phyloP scores from a whole-genome alignment of 2,888 invertebrate genomes.

The Himalopsyche tibetana region DNA sequence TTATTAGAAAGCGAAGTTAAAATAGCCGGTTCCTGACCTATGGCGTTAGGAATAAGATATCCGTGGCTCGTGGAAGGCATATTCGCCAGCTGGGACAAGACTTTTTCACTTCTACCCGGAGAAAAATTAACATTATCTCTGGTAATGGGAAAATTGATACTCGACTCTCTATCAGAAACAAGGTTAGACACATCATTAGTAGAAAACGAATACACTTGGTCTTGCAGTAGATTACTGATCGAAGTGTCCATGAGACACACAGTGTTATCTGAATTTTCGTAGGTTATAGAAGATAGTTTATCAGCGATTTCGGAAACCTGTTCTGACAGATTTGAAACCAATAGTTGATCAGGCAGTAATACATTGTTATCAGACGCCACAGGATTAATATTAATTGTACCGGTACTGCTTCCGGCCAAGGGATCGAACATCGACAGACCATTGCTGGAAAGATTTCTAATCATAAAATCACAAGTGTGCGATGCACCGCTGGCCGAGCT shows the following conservation, averaged over 20 bases:
- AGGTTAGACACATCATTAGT: conserved; percentile 74
- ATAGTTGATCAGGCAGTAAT: conserved; percentile 73
- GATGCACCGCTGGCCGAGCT: conserved; percentile 45
- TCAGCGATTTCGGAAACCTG: conserved; percentile 76
- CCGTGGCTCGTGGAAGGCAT: conserved; percentile 81
- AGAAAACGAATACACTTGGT: conserved; percentile 73
- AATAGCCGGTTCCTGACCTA: conserved; percentile 78
- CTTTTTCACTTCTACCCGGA: conserved; percentile 71
- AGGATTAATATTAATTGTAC: conserved; percentile 59
- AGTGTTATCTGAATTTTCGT: conserved; percentile 66
- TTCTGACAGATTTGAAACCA: conserved; percentile 75
- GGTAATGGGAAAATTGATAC: conserved; percentile 68
- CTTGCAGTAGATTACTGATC: conserved; percentile 64
- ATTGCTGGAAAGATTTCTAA: conserved; percentile 74
- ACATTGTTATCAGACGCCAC: conserved; percentile 69
- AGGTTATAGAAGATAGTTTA: conserved; percentile 73
- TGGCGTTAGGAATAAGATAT: conserved; percentile 80
- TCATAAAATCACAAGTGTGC: conserved; percentile 70
- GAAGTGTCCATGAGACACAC: conserved; percentile 66
- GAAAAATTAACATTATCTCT: conserved; percentile 67
- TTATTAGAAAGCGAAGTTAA: conserved; percentile 76
- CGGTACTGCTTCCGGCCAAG: conserved; percentile 67
- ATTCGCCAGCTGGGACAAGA: conserved; percentile 69
- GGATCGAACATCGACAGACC: conserved; percentile 77
- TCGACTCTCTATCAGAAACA: conserved; percentile 38